Evolutionary conservation across 2,797 vertebrate genomes (phyloP).

Genomic region (Gymnothorax reevesii): DNA sequence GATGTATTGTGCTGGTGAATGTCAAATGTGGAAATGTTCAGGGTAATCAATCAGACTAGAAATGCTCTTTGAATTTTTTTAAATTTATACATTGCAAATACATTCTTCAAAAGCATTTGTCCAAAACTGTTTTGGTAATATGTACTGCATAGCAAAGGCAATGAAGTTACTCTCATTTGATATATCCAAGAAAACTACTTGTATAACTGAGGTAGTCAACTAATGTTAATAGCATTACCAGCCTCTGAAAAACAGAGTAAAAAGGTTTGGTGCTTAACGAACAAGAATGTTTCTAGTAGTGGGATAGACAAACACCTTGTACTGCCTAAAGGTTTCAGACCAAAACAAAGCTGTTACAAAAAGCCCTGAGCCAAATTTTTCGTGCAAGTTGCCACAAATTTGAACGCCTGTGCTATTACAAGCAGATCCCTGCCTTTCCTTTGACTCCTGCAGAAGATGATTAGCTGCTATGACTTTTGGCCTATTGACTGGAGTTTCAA

Average conservation of each 20-base stretch:
- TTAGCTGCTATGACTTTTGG: background rate
- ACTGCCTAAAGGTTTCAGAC: background rate
- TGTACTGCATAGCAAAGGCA: background rate
- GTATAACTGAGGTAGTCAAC: conserved; percentile 3
- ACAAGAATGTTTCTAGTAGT: background rate
- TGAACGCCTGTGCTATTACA: background rate
- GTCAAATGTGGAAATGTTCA: conserved; percentile 23
- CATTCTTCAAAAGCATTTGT: background rate
- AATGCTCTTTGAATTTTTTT: background rate
- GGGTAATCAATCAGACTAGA: background rate
- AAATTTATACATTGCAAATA: background rate
- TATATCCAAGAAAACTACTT: background rate
- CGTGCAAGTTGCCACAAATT: background rate
- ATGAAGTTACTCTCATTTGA: background rate
- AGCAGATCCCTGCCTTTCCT: background rate
- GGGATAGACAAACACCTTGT: background rate
- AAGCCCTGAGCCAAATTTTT: background rate
- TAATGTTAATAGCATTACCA: background rate
- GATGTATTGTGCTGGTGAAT: conserved; percentile 17
- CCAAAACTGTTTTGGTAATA: conserved; percentile 4
- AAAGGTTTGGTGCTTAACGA: background rate
- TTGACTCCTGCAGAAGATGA: background rate
- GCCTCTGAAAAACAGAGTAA: background rate
- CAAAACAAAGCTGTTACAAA: background rate
- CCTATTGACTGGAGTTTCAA: conserved; percentile 5